These are phyloP conservation scores for Equus przewalskii DNA, from an alignment of 2,113 vertebrate genomes.

Conservation along the genomic window DNA sequence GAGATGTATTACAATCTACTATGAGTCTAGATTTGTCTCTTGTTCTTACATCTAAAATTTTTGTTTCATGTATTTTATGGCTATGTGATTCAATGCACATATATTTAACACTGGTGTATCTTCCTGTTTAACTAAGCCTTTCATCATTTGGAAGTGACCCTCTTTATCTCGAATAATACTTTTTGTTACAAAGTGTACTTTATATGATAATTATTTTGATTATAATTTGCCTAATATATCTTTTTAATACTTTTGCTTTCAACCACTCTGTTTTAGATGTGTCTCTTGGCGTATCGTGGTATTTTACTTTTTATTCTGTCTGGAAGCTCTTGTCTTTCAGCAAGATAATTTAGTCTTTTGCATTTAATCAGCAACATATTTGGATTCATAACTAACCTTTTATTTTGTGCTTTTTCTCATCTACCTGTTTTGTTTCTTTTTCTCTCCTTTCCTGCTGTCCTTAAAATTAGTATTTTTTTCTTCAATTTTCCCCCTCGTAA, in stretches of 20 bases:
- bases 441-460: neutral
- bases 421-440: neutral
- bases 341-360: neutral
- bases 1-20: neutral
- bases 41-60: constrained; percentile 14
- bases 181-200: neutral
- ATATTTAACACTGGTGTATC: neutral
- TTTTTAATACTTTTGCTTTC: neutral
- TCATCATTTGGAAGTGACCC: neutral
- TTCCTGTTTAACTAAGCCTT: neutral
- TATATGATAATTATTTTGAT: neutral
- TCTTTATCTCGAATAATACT: neutral
- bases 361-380: neutral
- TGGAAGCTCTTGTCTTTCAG: neutral
- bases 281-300: neutral
- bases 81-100: neutral
- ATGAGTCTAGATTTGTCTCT: neutral
- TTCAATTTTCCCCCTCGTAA: neutral
- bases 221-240: neutral
- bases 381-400: neutral
- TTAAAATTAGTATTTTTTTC: neutral
- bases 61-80: neutral
- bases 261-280: neutral
- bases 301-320: neutral
- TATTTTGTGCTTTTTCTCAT: neutral